Base-by-base conservation (phyloP, 1,140 invertebrate genomes). In the Chrysopa pallens region DNA sequence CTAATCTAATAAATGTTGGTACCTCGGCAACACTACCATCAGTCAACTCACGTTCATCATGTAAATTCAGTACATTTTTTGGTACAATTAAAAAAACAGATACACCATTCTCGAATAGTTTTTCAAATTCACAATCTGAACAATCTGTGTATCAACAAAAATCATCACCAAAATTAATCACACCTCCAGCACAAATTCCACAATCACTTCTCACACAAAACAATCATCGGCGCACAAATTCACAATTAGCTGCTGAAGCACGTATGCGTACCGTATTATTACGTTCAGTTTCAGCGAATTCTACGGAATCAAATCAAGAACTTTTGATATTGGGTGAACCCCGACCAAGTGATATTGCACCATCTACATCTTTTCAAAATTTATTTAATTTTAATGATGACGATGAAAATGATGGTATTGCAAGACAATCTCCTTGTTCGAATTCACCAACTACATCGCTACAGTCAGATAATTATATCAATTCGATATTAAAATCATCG, bases 291-390 rank as follows among this genome's bases (percentile, higher is more conserved):
- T 72, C 69, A 47, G 62, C 67, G 0, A 70, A 67, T 39, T 60
- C 64, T 0, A 66, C 68, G 3, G 68, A 70, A 46, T 62, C 56
- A 6, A 69, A 67, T 8, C 60, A 63, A 11, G 67, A 69, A 37
- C 62, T 72, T 36, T 48, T 73, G 8, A 56, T 62, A 7, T 66
- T 67, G 44, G 70, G 70, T 4, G 67, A 71, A 39, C 72, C 70
- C 0, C 55, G 70, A 35, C 63, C 71, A 5, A 64, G 63, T 1
- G 72, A 74, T 43, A 62, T 73, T 0, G 70, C 68, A 0, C 70
- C 70, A 15, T 63, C 67, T 33, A 61, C 68, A 5, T 61, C 63
- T 0, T 62, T 27, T 12, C 14, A 11, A n/a, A 12, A 29, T 23
- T 17, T 11, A n/a, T 40, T 40, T 23, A 40, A 41, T 6, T 29